Conservation (phyloP, 2,797 vertebrate species). For the Zalophus californianus region DNA sequence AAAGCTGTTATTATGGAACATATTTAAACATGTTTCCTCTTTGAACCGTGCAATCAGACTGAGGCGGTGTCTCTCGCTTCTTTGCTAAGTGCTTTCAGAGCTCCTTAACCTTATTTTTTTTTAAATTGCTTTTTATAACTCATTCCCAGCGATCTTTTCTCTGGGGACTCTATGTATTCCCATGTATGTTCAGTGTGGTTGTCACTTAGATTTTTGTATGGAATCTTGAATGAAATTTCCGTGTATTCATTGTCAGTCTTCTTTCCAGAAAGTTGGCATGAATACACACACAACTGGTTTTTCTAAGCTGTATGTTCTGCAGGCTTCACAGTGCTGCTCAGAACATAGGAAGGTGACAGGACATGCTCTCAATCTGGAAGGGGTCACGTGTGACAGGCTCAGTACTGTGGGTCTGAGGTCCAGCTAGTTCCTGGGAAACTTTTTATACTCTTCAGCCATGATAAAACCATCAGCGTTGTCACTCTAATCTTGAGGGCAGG, state of each 20-base stretch:
- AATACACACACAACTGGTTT: not conserved
- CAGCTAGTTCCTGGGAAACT: not conserved
- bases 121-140: not conserved
- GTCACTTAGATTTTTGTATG: slow-evolving; percentile 7
- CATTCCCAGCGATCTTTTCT: not conserved
- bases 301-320: not conserved
- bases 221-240: not conserved
- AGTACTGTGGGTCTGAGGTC: not conserved
- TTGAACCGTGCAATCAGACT: slow-evolving; percentile 12
- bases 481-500: slow-evolving; percentile 43
- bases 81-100: not conserved
- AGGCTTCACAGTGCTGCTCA: not conserved
- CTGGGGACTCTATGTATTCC: not conserved
- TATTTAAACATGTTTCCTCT: slow-evolving; percentile 55
- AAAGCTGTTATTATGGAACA: slow-evolving; percentile 61
- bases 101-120: not conserved
- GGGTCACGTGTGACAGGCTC: not conserved
- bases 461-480: slow-evolving; percentile 31
- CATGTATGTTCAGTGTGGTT: not conserved
- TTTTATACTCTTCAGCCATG: slow-evolving; percentile 57
- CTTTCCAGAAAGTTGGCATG: not conserved
- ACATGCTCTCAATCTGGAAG: not conserved
- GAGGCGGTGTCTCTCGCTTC: not conserved
- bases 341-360: not conserved
- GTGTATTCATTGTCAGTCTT: not conserved